Evolutionary conservation across 2,797 vertebrate genomes (phyloP).

Genomic region (Sarcophilus harrisii): DNA sequence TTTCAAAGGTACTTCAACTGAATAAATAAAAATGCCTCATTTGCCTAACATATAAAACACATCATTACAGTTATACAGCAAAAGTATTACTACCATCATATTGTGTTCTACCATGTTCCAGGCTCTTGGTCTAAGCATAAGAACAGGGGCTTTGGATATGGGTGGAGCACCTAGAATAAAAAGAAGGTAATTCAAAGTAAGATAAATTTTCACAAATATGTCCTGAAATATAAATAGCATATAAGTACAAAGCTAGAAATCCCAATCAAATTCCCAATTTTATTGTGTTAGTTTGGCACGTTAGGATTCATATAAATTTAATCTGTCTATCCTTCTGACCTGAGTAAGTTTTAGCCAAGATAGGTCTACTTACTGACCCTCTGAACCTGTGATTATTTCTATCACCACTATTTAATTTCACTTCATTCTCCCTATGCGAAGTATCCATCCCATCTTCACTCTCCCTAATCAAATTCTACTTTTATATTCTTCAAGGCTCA

Average conservation of each 20-base stretch:
- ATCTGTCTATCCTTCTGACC: not conserved
- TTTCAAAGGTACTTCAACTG: not conserved
- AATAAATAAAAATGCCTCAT: not conserved
- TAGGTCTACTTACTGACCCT: not conserved
- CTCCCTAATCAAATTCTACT: not conserved
- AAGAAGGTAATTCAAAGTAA: not conserved
- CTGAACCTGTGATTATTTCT: not conserved
- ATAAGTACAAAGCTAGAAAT: not conserved
- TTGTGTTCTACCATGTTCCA: constrained; percentile 91
- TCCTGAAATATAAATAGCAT: not conserved
- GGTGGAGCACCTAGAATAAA: constrained; percentile 62
- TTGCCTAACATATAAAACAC: not conserved
- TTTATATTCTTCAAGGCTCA: not conserved
- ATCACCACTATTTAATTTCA: not conserved
- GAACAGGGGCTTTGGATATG: constrained; percentile 86
- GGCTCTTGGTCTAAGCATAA: constrained; percentile 90
- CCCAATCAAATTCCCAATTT: not conserved
- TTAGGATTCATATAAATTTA: not conserved
- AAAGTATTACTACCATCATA: constrained; percentile 84
- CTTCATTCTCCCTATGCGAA: not conserved
- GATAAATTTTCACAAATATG: not conserved
- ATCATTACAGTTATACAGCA: not conserved
- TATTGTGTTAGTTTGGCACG: not conserved
- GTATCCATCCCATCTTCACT: not conserved
- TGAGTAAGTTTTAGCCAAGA: not conserved